These are phyloP conservation scores for Heliopora coerulea DNA, from an alignment of 92 coral and sea anemone genomes.

Conservation along the genomic window DNA sequence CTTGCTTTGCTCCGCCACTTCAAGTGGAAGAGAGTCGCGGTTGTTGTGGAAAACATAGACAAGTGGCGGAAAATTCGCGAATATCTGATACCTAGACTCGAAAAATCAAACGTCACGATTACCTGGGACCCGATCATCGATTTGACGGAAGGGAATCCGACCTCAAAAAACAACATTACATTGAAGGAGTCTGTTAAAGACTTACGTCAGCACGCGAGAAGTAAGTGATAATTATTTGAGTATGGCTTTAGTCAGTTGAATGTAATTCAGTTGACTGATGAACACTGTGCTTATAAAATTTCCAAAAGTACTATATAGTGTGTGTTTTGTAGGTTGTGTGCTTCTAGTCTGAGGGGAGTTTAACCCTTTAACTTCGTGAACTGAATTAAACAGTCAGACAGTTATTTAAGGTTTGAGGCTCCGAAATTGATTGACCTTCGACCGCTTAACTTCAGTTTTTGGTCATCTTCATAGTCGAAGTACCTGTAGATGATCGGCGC, in stretches of 20 bases:
- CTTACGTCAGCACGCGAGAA: constrained; percentile 5
- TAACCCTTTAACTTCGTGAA: no score
- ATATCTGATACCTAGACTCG: constrained; percentile 1
- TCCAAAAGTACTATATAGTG: no score
- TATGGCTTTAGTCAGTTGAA: not conserved
- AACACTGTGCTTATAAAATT: no score
- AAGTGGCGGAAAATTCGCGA: constrained; percentile 46
- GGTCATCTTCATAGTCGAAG: no score
- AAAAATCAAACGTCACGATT: not conserved
- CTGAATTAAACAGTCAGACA: no score
- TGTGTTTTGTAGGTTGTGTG: no score
- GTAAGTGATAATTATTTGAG: constrained; percentile 12
- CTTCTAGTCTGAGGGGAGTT: no score
- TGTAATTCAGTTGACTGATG: not conserved
- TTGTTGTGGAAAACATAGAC: constrained; percentile 46
- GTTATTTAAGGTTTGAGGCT: no score
- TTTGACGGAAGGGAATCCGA: not conserved
- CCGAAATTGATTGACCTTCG: no score
- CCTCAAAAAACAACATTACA: no score
- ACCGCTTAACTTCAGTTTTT: no score
- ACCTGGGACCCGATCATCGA: not conserved
- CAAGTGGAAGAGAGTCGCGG: constrained; percentile 66
- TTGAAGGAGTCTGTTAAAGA: not conserved
- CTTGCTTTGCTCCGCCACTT: constrained; percentile 51
- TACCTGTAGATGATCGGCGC: no score